phyloP scores from a whole-genome alignment of 2,797 vertebrate species.

The Presbytis comata region DNA sequence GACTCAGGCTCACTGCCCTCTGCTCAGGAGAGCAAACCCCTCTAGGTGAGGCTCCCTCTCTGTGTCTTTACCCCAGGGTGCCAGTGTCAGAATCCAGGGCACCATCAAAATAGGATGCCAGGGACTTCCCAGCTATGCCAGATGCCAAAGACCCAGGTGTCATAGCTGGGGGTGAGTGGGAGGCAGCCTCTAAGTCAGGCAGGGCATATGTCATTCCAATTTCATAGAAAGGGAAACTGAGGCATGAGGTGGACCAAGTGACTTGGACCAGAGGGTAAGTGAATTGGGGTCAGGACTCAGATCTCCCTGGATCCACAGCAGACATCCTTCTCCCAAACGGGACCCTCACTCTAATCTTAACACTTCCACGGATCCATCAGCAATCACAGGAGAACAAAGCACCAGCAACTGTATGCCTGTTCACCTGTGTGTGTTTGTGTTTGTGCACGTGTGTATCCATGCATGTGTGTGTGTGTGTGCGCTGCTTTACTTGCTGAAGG shows the following conservation, averaged over 20 bases:
- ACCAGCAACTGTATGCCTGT: not conserved
- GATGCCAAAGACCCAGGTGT: not conserved
- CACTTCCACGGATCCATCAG: rapidly evolving
- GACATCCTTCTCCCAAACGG: not conserved
- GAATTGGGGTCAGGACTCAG: not conserved
- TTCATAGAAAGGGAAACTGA: not conserved
- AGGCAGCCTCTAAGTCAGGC: not conserved
- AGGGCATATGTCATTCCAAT: not conserved
- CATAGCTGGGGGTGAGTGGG: not conserved
- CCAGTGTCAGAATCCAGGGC: not conserved
- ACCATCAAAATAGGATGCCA: not conserved
- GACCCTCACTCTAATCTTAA: not conserved
- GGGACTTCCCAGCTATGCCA: not conserved
- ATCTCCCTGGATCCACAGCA: not conserved
- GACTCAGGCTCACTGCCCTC: not conserved
- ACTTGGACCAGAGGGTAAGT: not conserved
- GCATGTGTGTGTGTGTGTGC: not conserved
- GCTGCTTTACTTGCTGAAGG: not conserved
- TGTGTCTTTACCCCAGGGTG: not conserved
- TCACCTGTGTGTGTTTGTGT: not conserved
- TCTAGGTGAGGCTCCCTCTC: not conserved
- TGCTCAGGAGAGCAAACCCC: not conserved
- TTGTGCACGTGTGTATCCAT: not conserved
- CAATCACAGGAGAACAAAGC: not conserved
- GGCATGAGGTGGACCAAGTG: not conserved